Evolutionary conservation across 2,888 invertebrate species (phyloP).

Genomic region (Epinotia brunnichana): DNA sequence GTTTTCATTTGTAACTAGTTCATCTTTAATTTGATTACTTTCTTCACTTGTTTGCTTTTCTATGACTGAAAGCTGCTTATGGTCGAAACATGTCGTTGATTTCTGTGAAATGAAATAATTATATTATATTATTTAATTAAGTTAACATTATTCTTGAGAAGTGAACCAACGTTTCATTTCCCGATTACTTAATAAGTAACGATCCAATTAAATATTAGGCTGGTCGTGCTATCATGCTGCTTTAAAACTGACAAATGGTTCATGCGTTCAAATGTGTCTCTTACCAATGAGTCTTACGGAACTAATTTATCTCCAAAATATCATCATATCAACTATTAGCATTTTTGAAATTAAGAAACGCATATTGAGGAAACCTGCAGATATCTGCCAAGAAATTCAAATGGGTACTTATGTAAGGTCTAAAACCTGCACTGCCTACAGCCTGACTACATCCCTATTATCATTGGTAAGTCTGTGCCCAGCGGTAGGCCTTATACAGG

Average conservation of each 20-base stretch:
- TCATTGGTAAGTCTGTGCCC: neutral
- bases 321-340: neutral
- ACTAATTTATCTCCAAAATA: neutral
- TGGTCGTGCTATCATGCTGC: neutral
- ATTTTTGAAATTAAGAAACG: too few species aligned
- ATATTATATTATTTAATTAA: neutral
- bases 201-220: neutral
- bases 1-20: constrained; percentile 49
- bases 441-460: too few species aligned
- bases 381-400: too few species aligned
- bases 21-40: constrained; percentile 48
- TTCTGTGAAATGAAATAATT: constrained; percentile 64
- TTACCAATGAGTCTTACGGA: neutral
- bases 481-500: neutral
- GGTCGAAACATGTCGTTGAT: constrained; percentile 76
- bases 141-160: constrained; percentile 52
- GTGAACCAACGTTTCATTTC: neutral
- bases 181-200: neutral
- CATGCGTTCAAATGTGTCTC: neutral
- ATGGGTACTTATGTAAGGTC: too few species aligned
- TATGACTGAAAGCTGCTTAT: constrained; percentile 66
- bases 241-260: neutral
- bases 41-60: constrained; percentile 48
- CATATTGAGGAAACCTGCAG: too few species aligned
- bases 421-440: too few species aligned